Percentiles rank a stretch among this genome's conserved stretches.
Evolutionary conservation across 2,797 vertebrate species (phyloP).

Genomic region (Tolypeutes matacus): DNA sequence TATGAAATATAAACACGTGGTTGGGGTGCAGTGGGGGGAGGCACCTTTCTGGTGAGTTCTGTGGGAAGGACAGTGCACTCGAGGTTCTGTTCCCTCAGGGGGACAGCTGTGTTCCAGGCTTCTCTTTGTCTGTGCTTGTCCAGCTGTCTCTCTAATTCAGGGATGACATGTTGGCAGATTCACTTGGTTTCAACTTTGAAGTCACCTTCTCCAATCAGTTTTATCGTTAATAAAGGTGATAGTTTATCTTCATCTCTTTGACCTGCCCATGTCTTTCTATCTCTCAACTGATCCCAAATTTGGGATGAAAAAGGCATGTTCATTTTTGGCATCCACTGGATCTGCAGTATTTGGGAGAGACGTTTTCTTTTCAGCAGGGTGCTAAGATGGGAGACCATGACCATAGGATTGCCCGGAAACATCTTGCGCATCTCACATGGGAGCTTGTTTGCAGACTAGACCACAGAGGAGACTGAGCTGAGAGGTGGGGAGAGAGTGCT

Average conservation of each 20-base stretch:
- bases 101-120: no score
- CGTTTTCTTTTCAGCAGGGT: not conserved
- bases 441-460: not conserved
- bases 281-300: not conserved
- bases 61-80: no score
- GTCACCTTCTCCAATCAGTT: not conserved
- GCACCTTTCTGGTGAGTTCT: no score
- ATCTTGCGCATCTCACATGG: fast-evolving
- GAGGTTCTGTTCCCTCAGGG: no score
- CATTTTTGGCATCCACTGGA: no score
- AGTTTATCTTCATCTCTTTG: not conserved
- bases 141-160: no score
- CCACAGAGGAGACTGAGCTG: not conserved
- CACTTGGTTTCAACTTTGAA: not conserved
- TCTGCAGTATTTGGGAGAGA: not conserved
- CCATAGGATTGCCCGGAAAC: not conserved
- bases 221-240: not conserved
- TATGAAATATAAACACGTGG: not conserved
- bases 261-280: not conserved
- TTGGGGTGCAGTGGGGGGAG: no score
- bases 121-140: no score
- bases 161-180: not conserved
- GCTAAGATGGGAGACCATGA: not conserved
- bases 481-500: not conserved
- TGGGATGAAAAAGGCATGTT: not conserved